These are phyloP conservation scores for Naso thynnoides DNA, from an alignment of 2,797 vertebrate species.

Conservation along the genomic window DNA sequence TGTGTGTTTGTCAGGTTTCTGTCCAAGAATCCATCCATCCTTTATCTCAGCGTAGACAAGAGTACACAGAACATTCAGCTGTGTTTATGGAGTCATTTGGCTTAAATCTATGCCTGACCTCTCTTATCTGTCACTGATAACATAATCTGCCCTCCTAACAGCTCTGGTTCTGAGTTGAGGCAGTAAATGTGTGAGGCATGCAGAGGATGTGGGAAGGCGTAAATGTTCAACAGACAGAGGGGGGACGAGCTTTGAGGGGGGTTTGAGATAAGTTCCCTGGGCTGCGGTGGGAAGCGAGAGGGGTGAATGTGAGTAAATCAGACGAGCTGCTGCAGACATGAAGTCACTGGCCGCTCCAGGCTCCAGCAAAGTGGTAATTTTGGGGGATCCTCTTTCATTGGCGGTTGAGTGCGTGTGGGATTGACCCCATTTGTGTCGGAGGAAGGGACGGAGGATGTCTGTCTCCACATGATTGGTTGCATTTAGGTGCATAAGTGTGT, in stretches of 20 bases:
- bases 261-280: constrained; percentile 14
- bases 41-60: constrained; percentile 44
- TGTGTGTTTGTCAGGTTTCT: constrained; percentile 18
- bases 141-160: constrained; percentile 28
- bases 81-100: constrained; percentile 66
- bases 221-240: constrained; percentile 43
- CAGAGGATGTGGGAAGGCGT: constrained; percentile 42
- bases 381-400: constrained; percentile 71
- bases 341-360: constrained; percentile 68
- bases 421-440: constrained; percentile 60
- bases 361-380: constrained; percentile 67
- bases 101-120: constrained; percentile 61
- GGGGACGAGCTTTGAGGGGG: constrained; percentile 14
- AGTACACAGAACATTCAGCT: constrained; percentile 32
- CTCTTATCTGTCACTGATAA: constrained; percentile 74
- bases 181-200: constrained; percentile 29
- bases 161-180: constrained; percentile 30
- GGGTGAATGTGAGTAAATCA: constrained; percentile 68
- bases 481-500: constrained; percentile 31
- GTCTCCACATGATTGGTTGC: constrained; percentile 50
- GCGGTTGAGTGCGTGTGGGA: constrained; percentile 51
- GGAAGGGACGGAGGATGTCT: constrained; percentile 43
- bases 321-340: constrained; percentile 62
- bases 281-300: constrained; percentile 42
- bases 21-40: constrained; percentile 12